Evolutionary conservation across 2,113 vertebrate species (phyloP).

Genomic region (Carlito syrichta): DNA sequence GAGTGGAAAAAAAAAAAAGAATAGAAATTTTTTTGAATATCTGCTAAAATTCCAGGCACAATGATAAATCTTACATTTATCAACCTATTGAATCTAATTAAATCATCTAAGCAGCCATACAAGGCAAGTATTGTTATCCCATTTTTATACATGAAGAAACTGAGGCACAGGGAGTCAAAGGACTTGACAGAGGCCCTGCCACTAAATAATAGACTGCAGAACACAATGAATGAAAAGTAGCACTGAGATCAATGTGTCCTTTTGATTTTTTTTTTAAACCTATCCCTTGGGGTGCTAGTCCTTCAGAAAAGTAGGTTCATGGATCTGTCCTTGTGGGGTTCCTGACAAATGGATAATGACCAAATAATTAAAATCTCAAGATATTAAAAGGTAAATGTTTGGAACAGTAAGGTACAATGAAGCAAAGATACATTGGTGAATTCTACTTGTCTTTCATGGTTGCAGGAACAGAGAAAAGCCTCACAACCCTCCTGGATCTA

Average conservation of each 20-base stretch:
- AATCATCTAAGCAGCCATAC: not conserved
- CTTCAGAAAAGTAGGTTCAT: not conserved
- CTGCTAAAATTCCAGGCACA: not conserved
- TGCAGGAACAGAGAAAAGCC: not conserved
- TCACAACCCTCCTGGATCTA: not conserved
- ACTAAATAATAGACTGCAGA: not conserved
- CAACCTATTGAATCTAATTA: not conserved
- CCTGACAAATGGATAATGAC: not conserved
- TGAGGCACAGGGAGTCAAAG: not conserved
- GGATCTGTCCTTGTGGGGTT: not conserved
- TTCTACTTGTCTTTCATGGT: not conserved
- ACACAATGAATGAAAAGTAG: not conserved
- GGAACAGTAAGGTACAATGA: not conserved
- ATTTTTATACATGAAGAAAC: not conserved
- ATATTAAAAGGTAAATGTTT: not conserved
- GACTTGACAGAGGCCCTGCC: not conserved
- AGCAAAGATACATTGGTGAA: not conserved
- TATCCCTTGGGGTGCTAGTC: too few relatives aligned
- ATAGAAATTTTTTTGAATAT: not conserved
- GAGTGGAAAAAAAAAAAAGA: not conserved
- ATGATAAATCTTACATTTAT: not conserved
- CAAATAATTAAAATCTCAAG: not conserved
- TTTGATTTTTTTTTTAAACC: too few relatives aligned
- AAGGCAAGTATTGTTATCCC: not conserved
- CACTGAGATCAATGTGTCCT: not conserved